Evolutionary conservation across 2,888 invertebrate genomes (phyloP), one percentile per base, ranked within the genome.

Genomic region (Chironomus tentans): DNA sequence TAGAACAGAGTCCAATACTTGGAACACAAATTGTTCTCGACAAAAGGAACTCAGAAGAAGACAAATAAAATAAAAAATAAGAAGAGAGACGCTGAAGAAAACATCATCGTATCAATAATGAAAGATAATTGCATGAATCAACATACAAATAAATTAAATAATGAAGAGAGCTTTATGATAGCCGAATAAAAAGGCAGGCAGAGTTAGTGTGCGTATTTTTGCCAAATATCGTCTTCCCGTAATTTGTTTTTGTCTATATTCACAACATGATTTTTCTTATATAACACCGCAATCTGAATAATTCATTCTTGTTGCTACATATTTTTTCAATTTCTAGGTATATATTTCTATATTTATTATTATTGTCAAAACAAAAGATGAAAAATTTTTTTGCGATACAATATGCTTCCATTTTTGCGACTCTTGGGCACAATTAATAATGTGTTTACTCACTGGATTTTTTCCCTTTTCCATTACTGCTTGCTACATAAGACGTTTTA

Each of bases 391-490:
- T 65, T 24, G 4, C 5, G 18, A 24, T 65, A 22, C 65, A 65
- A 65, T 65, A 65, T 65, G 65, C 65, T 65, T 65, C 65, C 12
- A 21, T 10, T 24, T 22, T 65, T 12, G 13, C 12, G 65, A 21
- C 65, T 56, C 56, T 15, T 38, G 2, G 7, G 10, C 18, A 5
- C n/a, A 22, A 65, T 24, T 24, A 24, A 65, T 21, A 24, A 24
- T 65, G 18, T 24, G 7, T 65, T 5, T 65, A 65, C 65, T 65
- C 21, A 65, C 65, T 24, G 65, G 65, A 22, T 10, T 24, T 22
- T 65, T 65, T 65, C 24, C 65, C 65, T 65, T 56, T 65, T 18
- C 65, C 65, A 65, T 65, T 65, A 65, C 21, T 65, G 10, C n/a
- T 56, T 18, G 18, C 15, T 7, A 56, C n/a, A 18, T 15, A 56